phyloP scores from a whole-genome alignment of 1,140 invertebrate species.

The Propsilocerus akamusi region DNA sequence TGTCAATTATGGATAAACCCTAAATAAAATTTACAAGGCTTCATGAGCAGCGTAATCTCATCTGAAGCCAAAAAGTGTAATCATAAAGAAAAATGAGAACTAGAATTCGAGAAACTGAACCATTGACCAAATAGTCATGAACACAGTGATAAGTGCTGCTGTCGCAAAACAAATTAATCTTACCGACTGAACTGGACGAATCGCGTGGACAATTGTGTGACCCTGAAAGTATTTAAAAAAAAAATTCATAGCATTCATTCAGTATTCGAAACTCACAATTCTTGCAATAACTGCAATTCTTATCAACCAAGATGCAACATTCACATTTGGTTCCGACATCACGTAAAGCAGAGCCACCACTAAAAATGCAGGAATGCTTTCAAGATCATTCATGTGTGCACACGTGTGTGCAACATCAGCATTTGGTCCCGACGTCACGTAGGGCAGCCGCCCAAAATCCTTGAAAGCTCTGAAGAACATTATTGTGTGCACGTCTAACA shows the following conservation, averaged over 20 bases:
- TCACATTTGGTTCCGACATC: conserved; percentile 30
- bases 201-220: conserved; percentile 40
- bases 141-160: conserved; percentile 27
- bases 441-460: conserved; percentile 38
- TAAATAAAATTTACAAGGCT: no score
- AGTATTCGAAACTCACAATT: no score
- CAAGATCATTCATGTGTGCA: conserved; percentile 50
- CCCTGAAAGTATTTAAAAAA: no score
- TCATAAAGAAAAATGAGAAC: not conserved
- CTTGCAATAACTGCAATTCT: conserved; percentile 32
- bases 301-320: conserved; percentile 34
- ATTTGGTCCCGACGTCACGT: conserved; percentile 35
- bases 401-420: no score
- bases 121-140: conserved; percentile 29
- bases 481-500: conserved; percentile 35
- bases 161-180: conserved; percentile 31
- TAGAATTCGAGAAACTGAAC: conserved; percentile 14
- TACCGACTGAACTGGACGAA: conserved; percentile 31
- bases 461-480: conserved; percentile 49
- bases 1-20: no score
- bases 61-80: no score
- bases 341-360: conserved; percentile 36
- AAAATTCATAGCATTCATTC: no score
- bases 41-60: no score
- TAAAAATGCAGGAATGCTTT: conserved; percentile 45